Evolutionary conservation across 1,140 invertebrate genomes (phyloP), one percentile per base, ranked within the genome.

Genomic region (Aleiodes sp.): DNA sequence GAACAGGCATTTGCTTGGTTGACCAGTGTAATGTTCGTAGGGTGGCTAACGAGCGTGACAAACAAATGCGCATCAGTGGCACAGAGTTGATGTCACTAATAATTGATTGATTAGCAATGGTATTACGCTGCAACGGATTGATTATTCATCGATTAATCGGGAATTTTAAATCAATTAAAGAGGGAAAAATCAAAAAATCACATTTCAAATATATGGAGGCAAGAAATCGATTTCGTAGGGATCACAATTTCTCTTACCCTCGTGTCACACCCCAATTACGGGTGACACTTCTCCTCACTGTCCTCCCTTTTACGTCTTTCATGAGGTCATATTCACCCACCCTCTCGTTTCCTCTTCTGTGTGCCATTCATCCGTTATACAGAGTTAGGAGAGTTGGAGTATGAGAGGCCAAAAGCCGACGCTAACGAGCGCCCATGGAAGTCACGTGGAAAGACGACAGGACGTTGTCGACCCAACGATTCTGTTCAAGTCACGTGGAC

Each of bases 361-460:
- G 31, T 39, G 43, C 79, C n/a, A 59, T 59, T 59, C 28, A 59
- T 59, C 28, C 28, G 56, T 59, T 31, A 28, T 1, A n/a, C 21
- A 24, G 46, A 52, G 41, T 56, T 56, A 21, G 9, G 4, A 56
- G 46, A 24, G 26, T 52, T 52, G 46, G 46, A 52, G n/a, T n/a
- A 33, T 33, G 7, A 8, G 28, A 59, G 56, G 56, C 56, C 28
- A 59, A 84, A 84, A 85, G 84, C 80, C 80, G 83, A 85, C 84
- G 79, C 79, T 86, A 86, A 86, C 84, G 83, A 86, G 83, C 82
- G 83, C 82, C 78, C 82, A 82, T 84, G 82, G 80, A 83, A 84
- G 82, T 84, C 84, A 86, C 84, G 83, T 85, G 83, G 82, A 85
- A 52, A 82, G 71, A 75, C 37, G 59, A 70, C 43, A 59, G 52